These are phyloP conservation scores for Entomobrya multifasciata DNA, from an alignment of 2,888 invertebrate genomes.

Conservation along the genomic window DNA sequence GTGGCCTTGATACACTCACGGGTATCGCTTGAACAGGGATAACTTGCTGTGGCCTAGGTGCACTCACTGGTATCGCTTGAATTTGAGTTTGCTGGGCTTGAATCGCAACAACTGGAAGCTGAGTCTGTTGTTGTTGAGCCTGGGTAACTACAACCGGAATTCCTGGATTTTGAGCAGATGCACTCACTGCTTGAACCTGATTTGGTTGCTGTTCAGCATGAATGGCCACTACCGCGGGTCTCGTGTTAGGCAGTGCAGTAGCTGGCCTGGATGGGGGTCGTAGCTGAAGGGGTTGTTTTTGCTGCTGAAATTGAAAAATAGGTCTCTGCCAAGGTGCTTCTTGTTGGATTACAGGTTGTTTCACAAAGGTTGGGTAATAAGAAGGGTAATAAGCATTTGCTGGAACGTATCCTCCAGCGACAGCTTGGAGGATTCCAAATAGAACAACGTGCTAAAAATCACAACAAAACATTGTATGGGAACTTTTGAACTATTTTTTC, in stretches of 20 bases:
- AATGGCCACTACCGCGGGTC: slow-evolving; percentile 67
- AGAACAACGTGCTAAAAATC: slow-evolving; percentile 34
- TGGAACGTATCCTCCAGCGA: slow-evolving; percentile 55
- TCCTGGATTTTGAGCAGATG: not conserved
- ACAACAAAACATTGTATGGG: too few relatives aligned
- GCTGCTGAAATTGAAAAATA: slow-evolving; percentile 31
- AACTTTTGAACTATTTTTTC: too few relatives aligned
- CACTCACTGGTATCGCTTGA: not conserved
- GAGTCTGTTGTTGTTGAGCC: too few relatives aligned
- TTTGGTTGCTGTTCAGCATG: slow-evolving; percentile 53
- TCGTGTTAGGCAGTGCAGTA: slow-evolving; percentile 58
- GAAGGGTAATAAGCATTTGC: slow-evolving; percentile 44
- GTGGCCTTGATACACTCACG: not conserved
- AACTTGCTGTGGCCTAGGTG: not conserved
- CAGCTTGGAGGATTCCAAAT: slow-evolving; percentile 15
- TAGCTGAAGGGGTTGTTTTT: slow-evolving; percentile 59
- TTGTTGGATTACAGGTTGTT: slow-evolving; percentile 15
- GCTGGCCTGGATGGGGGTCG: slow-evolving; percentile 41
- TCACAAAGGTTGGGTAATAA: slow-evolving; percentile 13
- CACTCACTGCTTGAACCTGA: not conserved
- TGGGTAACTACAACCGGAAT: too few relatives aligned
- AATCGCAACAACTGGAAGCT: slow-evolving; percentile 47
- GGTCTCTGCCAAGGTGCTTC: not conserved
- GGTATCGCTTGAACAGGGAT: slow-evolving; percentile 51
- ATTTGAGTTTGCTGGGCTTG: slow-evolving; percentile 46